A percentile compares a stretch with the other conserved stretches of the same genome.
Conservation (phyloP, 2,113 vertebrate species). For the Papio anubis region DNA sequence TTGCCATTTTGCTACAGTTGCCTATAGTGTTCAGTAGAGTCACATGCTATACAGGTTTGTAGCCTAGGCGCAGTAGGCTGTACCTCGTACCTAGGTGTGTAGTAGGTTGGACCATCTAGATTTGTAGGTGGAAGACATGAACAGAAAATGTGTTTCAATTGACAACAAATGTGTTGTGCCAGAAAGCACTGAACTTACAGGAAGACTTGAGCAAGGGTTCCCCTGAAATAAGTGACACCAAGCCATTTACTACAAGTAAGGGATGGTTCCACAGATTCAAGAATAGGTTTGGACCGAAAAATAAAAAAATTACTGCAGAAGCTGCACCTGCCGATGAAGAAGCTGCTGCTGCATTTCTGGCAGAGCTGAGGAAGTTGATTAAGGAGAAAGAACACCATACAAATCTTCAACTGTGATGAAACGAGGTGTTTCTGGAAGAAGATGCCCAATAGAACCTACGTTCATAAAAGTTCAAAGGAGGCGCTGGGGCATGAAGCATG, state of each 20-base stretch:
- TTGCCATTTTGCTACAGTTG: neutral
- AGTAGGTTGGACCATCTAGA: neutral
- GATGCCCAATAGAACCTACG: neutral
- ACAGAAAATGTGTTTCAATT: neutral
- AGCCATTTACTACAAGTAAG: neutral
- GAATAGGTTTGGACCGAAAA: neutral
- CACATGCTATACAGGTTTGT: neutral
- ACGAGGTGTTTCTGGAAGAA: neutral
- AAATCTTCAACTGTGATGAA: neutral
- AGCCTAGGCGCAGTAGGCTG: neutral
- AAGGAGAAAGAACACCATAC: neutral
- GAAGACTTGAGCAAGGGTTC: neutral
- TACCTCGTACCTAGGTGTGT: neutral
- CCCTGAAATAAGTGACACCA: neutral
- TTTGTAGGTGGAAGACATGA: neutral
- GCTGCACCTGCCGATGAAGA: neutral
- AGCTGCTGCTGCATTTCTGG: neutral
- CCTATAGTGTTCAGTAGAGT: neutral
- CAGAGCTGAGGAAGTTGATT: neutral
- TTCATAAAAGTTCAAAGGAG: neutral
- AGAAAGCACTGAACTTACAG: neutral
- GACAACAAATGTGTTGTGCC: neutral
- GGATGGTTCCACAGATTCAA: neutral
- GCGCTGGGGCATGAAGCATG: neutral
- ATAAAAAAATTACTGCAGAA: neutral